These are phyloP conservation scores for Tyrannus savana DNA, from an alignment of 2,113 vertebrate species.

Conservation along the genomic window DNA sequence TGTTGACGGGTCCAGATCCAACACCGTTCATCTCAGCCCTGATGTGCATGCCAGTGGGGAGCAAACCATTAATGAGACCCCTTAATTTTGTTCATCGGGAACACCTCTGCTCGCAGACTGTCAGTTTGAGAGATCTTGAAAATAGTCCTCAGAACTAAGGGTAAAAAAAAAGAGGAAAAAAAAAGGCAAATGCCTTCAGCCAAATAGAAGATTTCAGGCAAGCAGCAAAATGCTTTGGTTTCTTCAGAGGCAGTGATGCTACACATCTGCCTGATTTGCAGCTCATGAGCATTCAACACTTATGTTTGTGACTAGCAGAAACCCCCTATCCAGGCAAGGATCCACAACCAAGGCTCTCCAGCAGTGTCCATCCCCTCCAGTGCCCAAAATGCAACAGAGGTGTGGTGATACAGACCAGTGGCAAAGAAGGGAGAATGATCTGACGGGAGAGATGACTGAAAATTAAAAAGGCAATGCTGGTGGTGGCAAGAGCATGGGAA, in stretches of 20 bases:
- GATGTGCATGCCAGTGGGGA: neutral
- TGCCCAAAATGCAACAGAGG: rapidly evolving
- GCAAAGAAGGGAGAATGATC: slow-evolving; percentile 5
- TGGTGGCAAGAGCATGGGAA: slow-evolving; percentile 11
- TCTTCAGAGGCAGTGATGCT: neutral
- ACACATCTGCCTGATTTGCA: rapidly evolving
- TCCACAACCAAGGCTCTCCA: rapidly evolving
- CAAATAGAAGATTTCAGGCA: neutral
- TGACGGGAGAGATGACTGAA: slow-evolving; percentile 32
- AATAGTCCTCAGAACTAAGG: neutral
- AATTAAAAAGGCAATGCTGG: slow-evolving; percentile 4
- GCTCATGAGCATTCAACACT: rapidly evolving
- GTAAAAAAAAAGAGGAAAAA: neutral
- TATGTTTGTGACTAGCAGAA: rapidly evolving
- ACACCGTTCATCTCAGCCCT: neutral
- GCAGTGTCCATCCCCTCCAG: rapidly evolving
- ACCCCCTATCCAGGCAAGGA: neutral
- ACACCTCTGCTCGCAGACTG: neutral
- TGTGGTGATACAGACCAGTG: neutral
- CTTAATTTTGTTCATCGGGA: neutral
- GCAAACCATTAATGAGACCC: neutral
- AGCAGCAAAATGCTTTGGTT: neutral
- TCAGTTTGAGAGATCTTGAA: neutral
- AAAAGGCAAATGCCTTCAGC: neutral
- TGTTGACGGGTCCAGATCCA: rapidly evolving